phyloP scores from a whole-genome alignment of 1,140 invertebrate species.

The Limonius californicus region DNA sequence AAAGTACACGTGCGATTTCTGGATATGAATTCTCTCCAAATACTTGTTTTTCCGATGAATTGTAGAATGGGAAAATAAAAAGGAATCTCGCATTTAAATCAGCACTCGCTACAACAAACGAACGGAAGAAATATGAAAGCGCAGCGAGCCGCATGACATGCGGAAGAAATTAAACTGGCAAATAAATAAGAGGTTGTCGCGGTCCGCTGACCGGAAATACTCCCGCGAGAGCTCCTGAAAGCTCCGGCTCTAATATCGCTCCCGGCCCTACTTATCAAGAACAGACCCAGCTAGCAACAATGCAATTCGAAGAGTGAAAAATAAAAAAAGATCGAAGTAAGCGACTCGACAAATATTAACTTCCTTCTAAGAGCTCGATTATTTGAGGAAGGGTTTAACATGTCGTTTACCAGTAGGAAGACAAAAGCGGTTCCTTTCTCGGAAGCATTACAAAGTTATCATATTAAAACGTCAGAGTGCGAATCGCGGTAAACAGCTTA shows the following conservation, averaged over 20 bases:
- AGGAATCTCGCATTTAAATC: background rate
- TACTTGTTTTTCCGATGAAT: too few relatives aligned
- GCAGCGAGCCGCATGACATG: constrained; percentile 26
- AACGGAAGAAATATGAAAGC: constrained; percentile 19
- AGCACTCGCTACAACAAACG: background rate
- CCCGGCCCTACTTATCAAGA: background rate
- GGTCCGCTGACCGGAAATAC: constrained; percentile 32
- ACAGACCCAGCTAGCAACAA: background rate
- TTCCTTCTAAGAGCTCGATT: too few relatives aligned
- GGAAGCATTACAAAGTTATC: constrained; percentile 14
- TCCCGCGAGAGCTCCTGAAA: constrained; percentile 24
- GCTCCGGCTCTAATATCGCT: constrained; percentile 8
- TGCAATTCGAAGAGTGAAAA: background rate
- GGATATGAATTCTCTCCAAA: too few relatives aligned
- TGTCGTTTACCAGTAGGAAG: too few relatives aligned
- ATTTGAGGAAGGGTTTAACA: too few relatives aligned
- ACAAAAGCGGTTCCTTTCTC: too few relatives aligned
- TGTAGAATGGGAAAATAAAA: too few relatives aligned
- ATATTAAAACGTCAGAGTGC: constrained; percentile 23
- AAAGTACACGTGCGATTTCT: too few relatives aligned
- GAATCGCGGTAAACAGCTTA: constrained; percentile 8
- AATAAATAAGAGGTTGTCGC: constrained; percentile 34
- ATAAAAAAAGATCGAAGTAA: background rate
- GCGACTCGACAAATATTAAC: too few relatives aligned
- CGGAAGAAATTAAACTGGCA: constrained; percentile 37